Evolutionary conservation across 2,797 vertebrate species (phyloP).

Genomic region (Allochrocebus solatus): DNA sequence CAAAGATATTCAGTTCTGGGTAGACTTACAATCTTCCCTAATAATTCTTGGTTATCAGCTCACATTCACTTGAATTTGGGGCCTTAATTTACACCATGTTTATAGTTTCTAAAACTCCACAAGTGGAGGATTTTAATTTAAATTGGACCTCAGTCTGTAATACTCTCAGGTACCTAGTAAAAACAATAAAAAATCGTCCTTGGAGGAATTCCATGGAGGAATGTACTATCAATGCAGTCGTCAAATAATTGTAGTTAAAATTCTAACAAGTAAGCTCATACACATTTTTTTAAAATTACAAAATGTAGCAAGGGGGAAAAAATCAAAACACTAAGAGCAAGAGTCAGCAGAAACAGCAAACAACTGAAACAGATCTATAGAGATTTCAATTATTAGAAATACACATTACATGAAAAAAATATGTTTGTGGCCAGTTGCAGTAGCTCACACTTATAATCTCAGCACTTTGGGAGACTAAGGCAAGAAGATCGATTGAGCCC

Average conservation of each 20-base stretch:
- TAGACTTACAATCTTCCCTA: background rate
- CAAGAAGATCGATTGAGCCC: no score
- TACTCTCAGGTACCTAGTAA: background rate
- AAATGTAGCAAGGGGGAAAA: background rate
- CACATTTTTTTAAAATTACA: constrained; percentile 11
- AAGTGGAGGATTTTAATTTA: constrained; percentile 20
- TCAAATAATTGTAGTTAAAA: constrained; percentile 1
- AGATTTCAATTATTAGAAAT: constrained; percentile 18
- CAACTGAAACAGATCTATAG: background rate
- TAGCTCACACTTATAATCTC: no score
- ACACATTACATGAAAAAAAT: background rate
- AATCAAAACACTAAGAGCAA: background rate
- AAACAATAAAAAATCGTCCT: background rate
- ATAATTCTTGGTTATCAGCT: background rate
- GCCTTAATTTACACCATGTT: background rate
- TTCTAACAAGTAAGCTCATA: background rate
- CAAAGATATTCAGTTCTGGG: background rate
- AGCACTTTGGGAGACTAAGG: no score
- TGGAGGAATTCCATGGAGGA: background rate
- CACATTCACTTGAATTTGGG: background rate
- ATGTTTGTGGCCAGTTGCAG: no score
- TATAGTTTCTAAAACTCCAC: background rate
- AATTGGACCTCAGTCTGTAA: background rate
- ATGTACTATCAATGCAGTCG: background rate
- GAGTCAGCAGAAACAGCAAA: constrained; percentile 27